Evolutionary conservation across 2,113 vertebrate genomes (phyloP), one percentile per base, ranked within the genome.

Genomic region (Falcunculus frontatus): DNA sequence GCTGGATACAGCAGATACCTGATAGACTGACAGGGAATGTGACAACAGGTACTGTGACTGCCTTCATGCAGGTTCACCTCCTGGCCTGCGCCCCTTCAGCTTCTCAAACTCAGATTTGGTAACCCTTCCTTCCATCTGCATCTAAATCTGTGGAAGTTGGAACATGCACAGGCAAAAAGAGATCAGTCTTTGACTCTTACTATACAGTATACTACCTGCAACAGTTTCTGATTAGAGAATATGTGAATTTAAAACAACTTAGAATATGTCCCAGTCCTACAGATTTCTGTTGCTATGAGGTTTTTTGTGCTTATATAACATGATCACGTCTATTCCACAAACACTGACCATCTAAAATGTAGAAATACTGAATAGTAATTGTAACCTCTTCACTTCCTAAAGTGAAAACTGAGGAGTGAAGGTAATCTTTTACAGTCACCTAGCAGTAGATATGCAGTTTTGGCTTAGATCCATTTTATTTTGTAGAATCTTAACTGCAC

Each of bases 21-120:
- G 98, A 92, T 98, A 98, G 68, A 97, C 97, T 47, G 98, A 96
- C 88, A 99, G 98, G 8, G 98, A 98, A 65, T 98, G 98, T 52
- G 98, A 98, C 15, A 99, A 90, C 98, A 99, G 97, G 84, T 98
- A 92, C 98, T 99, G 92, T 97, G 98, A 63, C 97, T 99, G 26
- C 98, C 98, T 92, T 98, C 98, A 72, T 99, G 98, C 93, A 98
- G 98, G 83, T 98, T 99, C 74, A 98, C 98, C 95, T 99, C 98
- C 97, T 98, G 98, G 96, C 98, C 99, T 64, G 98, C 84, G 0
- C 98, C 98, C 30, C 98, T 99, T 98, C 88, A 98, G 97, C 88
- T 99, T 99, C 95, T 99, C 98, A 91, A 97, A 99, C 64, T 98
- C 97, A 72, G 94, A 44, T 96, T 98, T 99, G 11, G 98, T 97